Conservation (phyloP, 2,113 vertebrate genomes). For the Caracal caracal region DNA sequence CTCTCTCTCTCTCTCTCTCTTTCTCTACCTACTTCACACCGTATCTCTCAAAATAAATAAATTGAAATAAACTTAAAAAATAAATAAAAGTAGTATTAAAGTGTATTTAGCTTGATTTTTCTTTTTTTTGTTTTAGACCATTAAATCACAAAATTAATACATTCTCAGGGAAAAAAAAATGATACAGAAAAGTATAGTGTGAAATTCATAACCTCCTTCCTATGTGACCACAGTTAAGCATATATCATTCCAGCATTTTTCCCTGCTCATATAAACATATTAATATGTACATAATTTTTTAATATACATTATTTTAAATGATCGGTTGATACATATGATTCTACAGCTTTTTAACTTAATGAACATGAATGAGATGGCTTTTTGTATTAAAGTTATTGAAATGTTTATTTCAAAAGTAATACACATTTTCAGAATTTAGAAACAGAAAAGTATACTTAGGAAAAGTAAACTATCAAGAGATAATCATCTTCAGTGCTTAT, state of each 20-base stretch:
- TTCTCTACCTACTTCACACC: too few relatives aligned
- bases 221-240: background rate
- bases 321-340: background rate
- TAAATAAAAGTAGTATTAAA: background rate
- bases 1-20: too few relatives aligned
- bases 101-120: conserved; percentile 8
- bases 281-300: background rate
- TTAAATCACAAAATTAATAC: conserved; percentile 10
- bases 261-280: background rate
- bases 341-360: conserved; percentile 20
- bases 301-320: background rate
- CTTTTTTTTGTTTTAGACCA: conserved; percentile 44
- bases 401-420: background rate
- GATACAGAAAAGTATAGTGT: background rate
- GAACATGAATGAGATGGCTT: background rate
- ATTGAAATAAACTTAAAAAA: too few relatives aligned
- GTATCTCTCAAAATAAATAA: too few relatives aligned
- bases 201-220: background rate
- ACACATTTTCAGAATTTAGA: background rate
- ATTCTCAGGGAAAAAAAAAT: background rate
- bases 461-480: background rate
- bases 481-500: background rate
- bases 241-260: background rate
- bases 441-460: background rate
- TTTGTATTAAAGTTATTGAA: conserved; percentile 41